Base-by-base conservation (phyloP, 2,888 invertebrate genomes). In the Uropetala carovei region DNA sequence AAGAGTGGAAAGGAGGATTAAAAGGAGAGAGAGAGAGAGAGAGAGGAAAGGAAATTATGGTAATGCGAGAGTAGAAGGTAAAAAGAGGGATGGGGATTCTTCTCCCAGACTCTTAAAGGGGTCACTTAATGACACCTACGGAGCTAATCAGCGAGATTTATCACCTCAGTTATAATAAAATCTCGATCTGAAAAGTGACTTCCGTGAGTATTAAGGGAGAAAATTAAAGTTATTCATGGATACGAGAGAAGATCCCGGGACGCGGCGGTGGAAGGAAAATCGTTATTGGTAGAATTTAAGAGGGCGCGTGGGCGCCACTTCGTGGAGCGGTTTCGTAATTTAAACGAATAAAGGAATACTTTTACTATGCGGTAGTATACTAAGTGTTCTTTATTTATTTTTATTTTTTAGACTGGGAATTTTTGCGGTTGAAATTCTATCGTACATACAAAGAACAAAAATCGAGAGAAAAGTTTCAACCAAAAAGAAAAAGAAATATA, bases 111-210 rank as follows among this genome's bases (percentile, higher is more conserved):
- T 75, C 75, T 75, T 75, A 75, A 75, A 68, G 27, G 11, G 75
- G 75, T 27, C 75, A 75, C 75, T 75, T 75, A 75, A 75, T 75
- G 75, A 75, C 75, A 75, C 75, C 75, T 75, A 75, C 22, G 75
- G 27, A 75, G 75, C 75, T 75, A 75, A 75, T 75, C 75, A 75
- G 27, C 22, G 22, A 75, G 75, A 75, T 75, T 75, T 75, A 75
- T 27, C 75, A 22, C 13, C 75, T 22, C 75, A 27, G 22, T 22
- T 75, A 75, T 75, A 75, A 75, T 75, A 75, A 75, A 75, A 75
- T 22, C 27, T 75, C 75, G 75, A 75, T 75, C 27, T 27, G 75
- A 75, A 75, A 27, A 27, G 75, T 75, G 75, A 22, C 22, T 75
- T 75, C 22, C 18, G 18, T 22, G 22, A 10, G 75, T 27, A 13